Conservation (phyloP, 1,140 invertebrate species). For the Achroia grisella region DNA sequence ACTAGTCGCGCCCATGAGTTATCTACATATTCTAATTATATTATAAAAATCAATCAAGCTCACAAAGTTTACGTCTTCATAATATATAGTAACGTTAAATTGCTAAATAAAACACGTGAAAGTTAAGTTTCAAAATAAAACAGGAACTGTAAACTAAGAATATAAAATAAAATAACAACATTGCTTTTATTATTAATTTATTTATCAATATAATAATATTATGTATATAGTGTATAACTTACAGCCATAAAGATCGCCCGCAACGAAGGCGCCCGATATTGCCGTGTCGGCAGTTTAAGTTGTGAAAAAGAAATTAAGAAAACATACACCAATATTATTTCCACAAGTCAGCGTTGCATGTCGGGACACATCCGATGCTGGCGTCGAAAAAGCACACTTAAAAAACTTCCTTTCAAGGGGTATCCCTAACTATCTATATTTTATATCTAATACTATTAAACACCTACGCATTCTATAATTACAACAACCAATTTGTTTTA, state of each 20-base stretch:
- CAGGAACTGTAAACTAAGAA: background rate
- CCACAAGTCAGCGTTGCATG: background rate
- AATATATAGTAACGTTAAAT: too few relatives aligned
- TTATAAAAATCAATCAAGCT: too few relatives aligned
- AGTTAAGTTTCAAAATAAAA: background rate
- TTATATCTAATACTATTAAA: conserved; percentile 25
- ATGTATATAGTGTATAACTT: conserved; percentile 70
- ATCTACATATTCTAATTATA: too few relatives aligned
- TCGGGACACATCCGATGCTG: conserved; percentile 1
- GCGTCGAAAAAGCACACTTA: conserved; percentile 39
- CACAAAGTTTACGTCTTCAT: too few relatives aligned
- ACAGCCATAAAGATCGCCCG: conserved; percentile 45
- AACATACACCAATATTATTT: conserved; percentile 29
- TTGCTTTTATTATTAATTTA: conserved; percentile 68
- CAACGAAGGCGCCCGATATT: conserved; percentile 10
- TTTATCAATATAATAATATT: conserved; percentile 67
- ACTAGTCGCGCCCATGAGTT: too few relatives aligned
- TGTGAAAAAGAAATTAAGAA: conserved; percentile 18
- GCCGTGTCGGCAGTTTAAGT: conserved; percentile 7
- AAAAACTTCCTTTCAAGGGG: conserved; percentile 45
- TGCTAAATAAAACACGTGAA: too few relatives aligned
- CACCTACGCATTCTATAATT: conserved; percentile 29
- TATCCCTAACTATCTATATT: conserved; percentile 28
- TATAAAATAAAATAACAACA: conserved; percentile 25
- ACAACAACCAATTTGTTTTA: conserved; percentile 48